phyloP scores from a whole-genome alignment of 2,797 vertebrate species.

The Melanotaenia parkinsoni region DNA sequence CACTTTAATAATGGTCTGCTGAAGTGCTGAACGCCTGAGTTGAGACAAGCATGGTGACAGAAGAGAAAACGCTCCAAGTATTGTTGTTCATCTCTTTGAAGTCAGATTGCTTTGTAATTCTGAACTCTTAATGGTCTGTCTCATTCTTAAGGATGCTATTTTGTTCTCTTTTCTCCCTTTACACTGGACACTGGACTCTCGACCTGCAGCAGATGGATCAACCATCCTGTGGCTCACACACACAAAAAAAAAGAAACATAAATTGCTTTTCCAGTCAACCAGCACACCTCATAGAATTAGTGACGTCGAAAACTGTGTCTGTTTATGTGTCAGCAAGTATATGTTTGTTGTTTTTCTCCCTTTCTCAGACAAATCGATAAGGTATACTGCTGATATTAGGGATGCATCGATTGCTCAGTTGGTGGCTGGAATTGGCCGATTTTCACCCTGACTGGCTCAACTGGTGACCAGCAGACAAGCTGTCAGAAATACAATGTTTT shows the following conservation, averaged over 20 bases:
- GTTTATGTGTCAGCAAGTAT: slow-evolving; percentile 19
- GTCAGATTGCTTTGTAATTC: slow-evolving; percentile 53
- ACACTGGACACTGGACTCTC: slow-evolving; percentile 52
- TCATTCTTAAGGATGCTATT: slow-evolving; percentile 63
- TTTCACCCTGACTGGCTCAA: too few species aligned
- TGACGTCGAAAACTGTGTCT: slow-evolving; percentile 3
- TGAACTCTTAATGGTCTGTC: slow-evolving; percentile 57
- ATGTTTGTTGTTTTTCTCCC: slow-evolving; percentile 7
- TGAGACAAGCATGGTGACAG: slow-evolving; percentile 32
- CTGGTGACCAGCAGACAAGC: background rate
- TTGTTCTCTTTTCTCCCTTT: slow-evolving; percentile 57
- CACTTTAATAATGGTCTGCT: slow-evolving; percentile 55
- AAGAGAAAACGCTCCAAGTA: slow-evolving; percentile 47
- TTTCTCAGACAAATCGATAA: slow-evolving; percentile 7
- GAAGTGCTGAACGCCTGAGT: slow-evolving; percentile 44
- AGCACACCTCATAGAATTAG: slow-evolving; percentile 29
- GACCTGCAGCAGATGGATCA: slow-evolving; percentile 58
- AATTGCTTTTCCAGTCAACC: slow-evolving; percentile 49
- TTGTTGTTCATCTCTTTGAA: slow-evolving; percentile 61
- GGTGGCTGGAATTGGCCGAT: too few species aligned
- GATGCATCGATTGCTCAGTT: background rate
- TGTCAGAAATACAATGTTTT: background rate
- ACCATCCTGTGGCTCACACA: slow-evolving; percentile 48
- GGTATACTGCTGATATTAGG: background rate
- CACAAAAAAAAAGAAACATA: slow-evolving; percentile 35